Conservation (phyloP, 2,888 invertebrate genomes). For the Pardosa pseudoannulata region DNA sequence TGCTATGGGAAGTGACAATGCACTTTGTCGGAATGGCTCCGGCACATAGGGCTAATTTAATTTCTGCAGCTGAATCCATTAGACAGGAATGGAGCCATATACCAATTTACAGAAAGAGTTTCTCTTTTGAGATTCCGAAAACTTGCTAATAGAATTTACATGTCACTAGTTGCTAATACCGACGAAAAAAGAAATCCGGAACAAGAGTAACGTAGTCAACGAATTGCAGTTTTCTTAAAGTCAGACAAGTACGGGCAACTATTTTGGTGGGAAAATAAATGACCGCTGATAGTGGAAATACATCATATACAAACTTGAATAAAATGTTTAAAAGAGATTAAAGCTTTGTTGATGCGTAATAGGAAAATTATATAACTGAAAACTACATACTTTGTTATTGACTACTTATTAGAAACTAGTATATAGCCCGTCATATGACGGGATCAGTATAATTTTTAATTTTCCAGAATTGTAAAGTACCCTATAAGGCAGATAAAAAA, state of each 20-base stretch:
- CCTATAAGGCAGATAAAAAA: no score
- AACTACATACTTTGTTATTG: no score
- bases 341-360: no score
- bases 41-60: constrained; percentile 33
- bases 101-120: constrained; percentile 9
- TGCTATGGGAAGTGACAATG: neutral
- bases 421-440: no score
- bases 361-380: no score
- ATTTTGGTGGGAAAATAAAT: neutral
- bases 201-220: neutral
- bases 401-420: no score
- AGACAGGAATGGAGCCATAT: constrained; percentile 16
- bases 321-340: no score
- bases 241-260: neutral
- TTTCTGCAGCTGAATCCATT: constrained; percentile 49
- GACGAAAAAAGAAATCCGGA: neutral
- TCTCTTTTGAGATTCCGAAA: neutral
- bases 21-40: constrained; percentile 22
- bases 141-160: constrained; percentile 42
- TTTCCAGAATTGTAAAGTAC: no score
- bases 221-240: neutral
- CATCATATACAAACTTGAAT: no score
- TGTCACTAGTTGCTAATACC: constrained; percentile 27
- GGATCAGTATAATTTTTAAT: no score
- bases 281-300: no score